Base-by-base conservation (phyloP, 2,888 invertebrate genomes). In the Prenolepis imparis region DNA sequence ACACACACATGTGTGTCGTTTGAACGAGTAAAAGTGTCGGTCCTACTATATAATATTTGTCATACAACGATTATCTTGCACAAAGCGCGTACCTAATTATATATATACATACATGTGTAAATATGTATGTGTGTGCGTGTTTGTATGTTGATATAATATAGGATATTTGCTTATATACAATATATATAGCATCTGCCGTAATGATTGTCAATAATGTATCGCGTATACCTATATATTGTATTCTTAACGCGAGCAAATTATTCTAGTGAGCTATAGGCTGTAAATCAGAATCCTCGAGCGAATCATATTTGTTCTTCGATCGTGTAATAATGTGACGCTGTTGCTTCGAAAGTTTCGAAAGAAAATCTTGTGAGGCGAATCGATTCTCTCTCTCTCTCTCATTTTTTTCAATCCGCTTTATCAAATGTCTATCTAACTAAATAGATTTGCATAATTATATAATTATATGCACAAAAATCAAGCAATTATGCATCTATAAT, bases 51-150 rank as follows among this genome's bases (percentile, higher is more conserved):
- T n/a, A n/a, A n/a, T n/a, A n/a, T 88, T 88, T 90, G 89, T 90
- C 88, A 91, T 90, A 92, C 93, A 93, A 93, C 90, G 93, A 93
- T 91, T 92, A 93, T 89, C 89, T 91, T 93, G 93, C 93, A 94
- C 92, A 92, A 92, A 92, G 90, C 91, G 90, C 91, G 93, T 93
- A 94, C 93, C 93, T 93, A 93, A 92, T 91, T 92, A 91, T 91
- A 90, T 87, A 59, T 3, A 21, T 48, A 11, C 48, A 24, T 18
- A 18, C 83, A 86, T 84, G 85, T 86, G 89, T 89, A 87, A 85
- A 88, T 59, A n/a, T 18, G 48, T 81, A 87, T 21, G 15, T 55
- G 44, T 32, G 18, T 3, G 28, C 3, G 28, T 64, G 36, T 70
- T 21, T 18, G 24, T 21, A 32, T 11, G 11, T 24, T 48, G 48